phyloP scores from a whole-genome alignment of 2,888 invertebrate species.

The Drosophila longiperda region DNA sequence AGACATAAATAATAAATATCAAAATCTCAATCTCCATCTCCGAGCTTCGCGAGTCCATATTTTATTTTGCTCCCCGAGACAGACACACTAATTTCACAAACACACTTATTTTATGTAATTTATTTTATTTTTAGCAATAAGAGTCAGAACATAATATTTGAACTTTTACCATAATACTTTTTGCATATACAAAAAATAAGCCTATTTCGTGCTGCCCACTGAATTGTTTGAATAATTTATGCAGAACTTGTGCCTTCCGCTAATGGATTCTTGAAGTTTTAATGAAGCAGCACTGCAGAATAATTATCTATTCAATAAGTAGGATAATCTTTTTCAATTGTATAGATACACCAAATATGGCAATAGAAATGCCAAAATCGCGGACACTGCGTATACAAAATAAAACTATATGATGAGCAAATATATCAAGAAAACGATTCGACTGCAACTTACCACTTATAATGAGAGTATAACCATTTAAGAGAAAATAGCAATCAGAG shows the following conservation, averaged over 20 bases:
- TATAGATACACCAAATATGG: not conserved
- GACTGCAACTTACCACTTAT: slow-evolving; percentile 20
- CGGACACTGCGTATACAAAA: slow-evolving; percentile 6
- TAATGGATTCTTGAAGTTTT: slow-evolving; percentile 43
- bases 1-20: not conserved
- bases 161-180: slow-evolving; percentile 63
- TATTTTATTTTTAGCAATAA: slow-evolving; percentile 60
- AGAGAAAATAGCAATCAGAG: slow-evolving; percentile 16
- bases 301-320: slow-evolving; percentile 39
- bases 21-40: not conserved
- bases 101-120: not conserved
- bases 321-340: not conserved
- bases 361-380: not conserved
- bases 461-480: slow-evolving; percentile 27
- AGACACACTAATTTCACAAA: slow-evolving; percentile 2
- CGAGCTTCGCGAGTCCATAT: not conserved
- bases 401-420: too few relatives aligned
- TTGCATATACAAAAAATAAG: slow-evolving; percentile 16
- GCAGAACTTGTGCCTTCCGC: slow-evolving; percentile 44
- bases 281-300: slow-evolving; percentile 45
- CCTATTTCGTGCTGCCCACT: slow-evolving; percentile 35
- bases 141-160: slow-evolving; percentile 35
- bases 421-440: not conserved
- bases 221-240: slow-evolving; percentile 68
- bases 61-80: slow-evolving; percentile 21